A percentile compares a stretch with the other conserved stretches of the same genome.
These are phyloP conservation scores for Drosophila anomelani DNA, from an alignment of 2,888 invertebrate genomes.

Conservation along the genomic window DNA sequence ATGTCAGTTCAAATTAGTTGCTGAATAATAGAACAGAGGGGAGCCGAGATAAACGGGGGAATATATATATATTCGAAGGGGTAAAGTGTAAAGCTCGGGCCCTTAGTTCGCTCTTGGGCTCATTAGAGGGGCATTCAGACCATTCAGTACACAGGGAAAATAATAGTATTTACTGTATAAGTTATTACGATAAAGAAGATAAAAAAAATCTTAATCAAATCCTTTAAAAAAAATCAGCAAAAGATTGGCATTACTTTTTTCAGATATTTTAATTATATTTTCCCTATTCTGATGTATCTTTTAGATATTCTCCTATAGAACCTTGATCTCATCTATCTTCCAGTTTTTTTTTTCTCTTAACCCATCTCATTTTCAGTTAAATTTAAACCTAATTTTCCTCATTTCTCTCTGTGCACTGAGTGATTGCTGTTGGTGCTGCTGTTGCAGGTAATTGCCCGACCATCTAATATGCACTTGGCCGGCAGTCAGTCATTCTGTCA, in stretches of 20 bases:
- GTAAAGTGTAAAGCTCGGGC: constrained; percentile 44
- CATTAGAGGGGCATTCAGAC: constrained; percentile 57
- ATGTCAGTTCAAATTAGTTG: constrained; percentile 75
- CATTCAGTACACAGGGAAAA: constrained; percentile 20
- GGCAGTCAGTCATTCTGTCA: constrained; percentile 50
- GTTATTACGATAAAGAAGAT: background rate
- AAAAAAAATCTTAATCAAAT: too few relatives aligned
- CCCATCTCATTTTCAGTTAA: background rate
- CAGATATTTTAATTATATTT: background rate
- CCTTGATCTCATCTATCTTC: background rate
- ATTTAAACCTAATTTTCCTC: background rate
- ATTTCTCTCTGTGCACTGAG: constrained; percentile 14
- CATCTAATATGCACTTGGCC: constrained; percentile 59
- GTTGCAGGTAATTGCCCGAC: constrained; percentile 47
- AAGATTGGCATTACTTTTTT: background rate
- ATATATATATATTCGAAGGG: constrained; percentile 30
- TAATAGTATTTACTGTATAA: background rate
- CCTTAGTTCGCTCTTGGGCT: constrained; percentile 7
- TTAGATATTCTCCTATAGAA: background rate
- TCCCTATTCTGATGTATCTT: background rate
- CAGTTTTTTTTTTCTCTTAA: too few relatives aligned
- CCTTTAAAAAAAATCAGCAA: too few relatives aligned
- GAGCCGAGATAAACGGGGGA: background rate
- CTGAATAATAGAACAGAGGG: constrained; percentile 45
- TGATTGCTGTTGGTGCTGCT: constrained; percentile 30